A percentile compares a stretch with the other conserved stretches of the same genome.
phyloP scores from a whole-genome alignment of 1,140 invertebrate species.

The Zophobas morio region DNA sequence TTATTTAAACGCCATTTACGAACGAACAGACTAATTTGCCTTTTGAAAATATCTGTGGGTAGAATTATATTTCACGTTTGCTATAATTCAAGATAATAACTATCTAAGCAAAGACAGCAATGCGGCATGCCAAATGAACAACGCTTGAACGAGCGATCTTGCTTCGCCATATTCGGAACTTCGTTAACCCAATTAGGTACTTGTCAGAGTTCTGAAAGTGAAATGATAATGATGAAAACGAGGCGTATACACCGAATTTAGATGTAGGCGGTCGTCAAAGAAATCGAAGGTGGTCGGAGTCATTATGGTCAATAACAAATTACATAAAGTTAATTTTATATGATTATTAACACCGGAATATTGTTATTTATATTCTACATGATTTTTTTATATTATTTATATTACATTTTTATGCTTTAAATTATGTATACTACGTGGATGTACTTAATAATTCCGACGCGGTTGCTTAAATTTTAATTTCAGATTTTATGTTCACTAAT shows the following conservation, averaged over 20 bases:
- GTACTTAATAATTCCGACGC: constrained; percentile 2
- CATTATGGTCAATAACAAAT: constrained; percentile 9
- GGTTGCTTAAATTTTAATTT: constrained; percentile 2
- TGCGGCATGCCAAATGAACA: neutral
- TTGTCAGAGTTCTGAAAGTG: constrained; percentile 23
- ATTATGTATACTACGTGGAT: neutral
- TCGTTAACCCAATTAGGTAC: constrained; percentile 32
- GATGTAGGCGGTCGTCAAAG: constrained; percentile 17
- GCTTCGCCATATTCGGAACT: constrained; percentile 26
- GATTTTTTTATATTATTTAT: too few species aligned
- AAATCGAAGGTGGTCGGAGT: constrained; percentile 25
- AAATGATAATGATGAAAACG: constrained; percentile 31
- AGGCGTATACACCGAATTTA: constrained; percentile 12
- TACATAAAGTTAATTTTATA: constrained; percentile 13
- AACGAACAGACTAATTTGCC: constrained; percentile 14
- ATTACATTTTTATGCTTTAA: too few species aligned
- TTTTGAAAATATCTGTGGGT: constrained; percentile 23
- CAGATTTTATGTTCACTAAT: constrained; percentile 16
- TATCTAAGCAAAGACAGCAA: constrained; percentile 12
- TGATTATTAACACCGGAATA: neutral
- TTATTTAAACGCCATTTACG: constrained; percentile 8
- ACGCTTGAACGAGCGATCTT: neutral
- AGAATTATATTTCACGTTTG: constrained; percentile 11
- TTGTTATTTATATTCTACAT: too few species aligned
- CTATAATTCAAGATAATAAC: constrained; percentile 22